Conservation (phyloP, 2,797 vertebrate species). For the Myotis myotis region DNA sequence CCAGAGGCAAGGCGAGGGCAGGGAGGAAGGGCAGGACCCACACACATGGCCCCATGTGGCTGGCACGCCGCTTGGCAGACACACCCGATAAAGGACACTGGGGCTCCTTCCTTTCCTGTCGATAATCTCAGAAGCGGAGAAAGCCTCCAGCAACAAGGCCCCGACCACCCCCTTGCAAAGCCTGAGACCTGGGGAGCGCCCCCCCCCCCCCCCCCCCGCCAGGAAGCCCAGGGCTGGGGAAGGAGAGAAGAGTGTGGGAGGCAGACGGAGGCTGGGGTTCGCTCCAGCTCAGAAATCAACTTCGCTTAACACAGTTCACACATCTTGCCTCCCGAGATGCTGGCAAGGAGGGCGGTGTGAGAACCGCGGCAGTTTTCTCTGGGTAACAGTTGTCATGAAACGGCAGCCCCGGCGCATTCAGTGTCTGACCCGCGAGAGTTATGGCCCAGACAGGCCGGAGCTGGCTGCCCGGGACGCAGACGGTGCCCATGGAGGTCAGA, state of each 20-base stretch:
- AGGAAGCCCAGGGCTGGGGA: fast-evolving
- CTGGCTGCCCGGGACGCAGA: not conserved
- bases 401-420: fast-evolving
- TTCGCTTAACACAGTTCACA: not conserved
- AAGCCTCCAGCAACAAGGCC: not conserved
- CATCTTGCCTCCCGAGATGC: not conserved
- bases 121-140: not conserved
- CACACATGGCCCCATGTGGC: fast-evolving
- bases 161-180: fast-evolving
- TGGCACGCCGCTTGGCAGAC: fast-evolving
- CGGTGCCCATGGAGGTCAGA: fast-evolving
- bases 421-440: fast-evolving
- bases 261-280: not conserved
- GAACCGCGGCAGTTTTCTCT: not conserved
- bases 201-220: fast-evolving
- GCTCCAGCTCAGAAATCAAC: not conserved
- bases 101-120: not conserved
- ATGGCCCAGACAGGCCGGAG: fast-evolving
- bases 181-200: not conserved
- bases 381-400: fast-evolving
- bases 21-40: not conserved
- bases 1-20: not conserved
- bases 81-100: not conserved
- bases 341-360: not conserved
- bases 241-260: not conserved